phyloP scores from a whole-genome alignment of 2,113 vertebrate genomes.

The Guaruba guarouba region DNA sequence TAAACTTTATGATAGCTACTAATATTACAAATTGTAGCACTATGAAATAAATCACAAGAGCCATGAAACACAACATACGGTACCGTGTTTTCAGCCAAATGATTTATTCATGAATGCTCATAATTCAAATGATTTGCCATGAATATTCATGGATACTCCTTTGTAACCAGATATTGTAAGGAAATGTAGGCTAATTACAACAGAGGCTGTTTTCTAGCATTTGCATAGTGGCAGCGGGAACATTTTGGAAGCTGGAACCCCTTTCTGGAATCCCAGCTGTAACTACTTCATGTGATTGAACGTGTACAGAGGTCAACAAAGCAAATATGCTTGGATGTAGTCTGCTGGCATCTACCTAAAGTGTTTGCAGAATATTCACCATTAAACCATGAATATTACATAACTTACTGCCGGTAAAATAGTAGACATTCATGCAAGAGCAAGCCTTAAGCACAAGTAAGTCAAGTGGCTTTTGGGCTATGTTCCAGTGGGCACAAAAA shows the following conservation, averaged over 20 bases:
- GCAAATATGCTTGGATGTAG: constrained; percentile 37
- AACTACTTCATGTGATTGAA: constrained; percentile 46
- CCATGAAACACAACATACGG: constrained; percentile 64
- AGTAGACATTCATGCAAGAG: constrained; percentile 30
- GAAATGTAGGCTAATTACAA: constrained; percentile 67
- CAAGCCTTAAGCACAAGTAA: constrained; percentile 10
- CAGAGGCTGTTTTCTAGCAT: constrained; percentile 40
- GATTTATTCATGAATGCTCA: constrained; percentile 70
- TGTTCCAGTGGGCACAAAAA: constrained; percentile 27
- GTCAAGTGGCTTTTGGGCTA: constrained; percentile 51
- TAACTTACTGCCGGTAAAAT: constrained; percentile 34
- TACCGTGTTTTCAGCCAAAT: constrained; percentile 59
- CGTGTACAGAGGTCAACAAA: constrained; percentile 46
- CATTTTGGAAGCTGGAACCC: constrained; percentile 61
- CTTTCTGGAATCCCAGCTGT: constrained; percentile 44
- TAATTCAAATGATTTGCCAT: constrained; percentile 66
- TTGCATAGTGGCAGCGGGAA: constrained; percentile 41
- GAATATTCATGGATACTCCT: constrained; percentile 67
- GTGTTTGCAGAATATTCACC: constrained; percentile 40
- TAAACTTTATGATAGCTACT: constrained; percentile 68
- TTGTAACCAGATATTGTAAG: constrained; percentile 69
- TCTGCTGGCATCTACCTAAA: constrained; percentile 40
- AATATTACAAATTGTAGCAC: constrained; percentile 68
- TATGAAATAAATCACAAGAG: constrained; percentile 63
- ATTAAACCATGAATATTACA: constrained; percentile 57